Base-by-base conservation (phyloP, 2,888 invertebrate genomes). In the Polyploca ridens region DNA sequence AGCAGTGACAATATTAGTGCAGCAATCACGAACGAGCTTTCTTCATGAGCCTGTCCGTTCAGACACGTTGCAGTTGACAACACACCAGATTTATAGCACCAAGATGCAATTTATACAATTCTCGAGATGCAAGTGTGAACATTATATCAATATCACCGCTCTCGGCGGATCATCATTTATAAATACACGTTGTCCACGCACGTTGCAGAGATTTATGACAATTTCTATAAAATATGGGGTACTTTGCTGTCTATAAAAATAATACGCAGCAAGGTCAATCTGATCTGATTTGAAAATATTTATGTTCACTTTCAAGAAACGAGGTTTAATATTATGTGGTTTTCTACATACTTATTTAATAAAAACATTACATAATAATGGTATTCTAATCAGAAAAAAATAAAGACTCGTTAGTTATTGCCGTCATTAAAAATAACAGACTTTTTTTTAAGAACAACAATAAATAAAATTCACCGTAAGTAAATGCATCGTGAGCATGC, bases 141-240 rank as follows among this genome's bases (percentile, higher is more conserved):
- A 83, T 84, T 87, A 85, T 87, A 88, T 88, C 87, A 89, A 88
- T 86, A 84, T 72, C 73, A 72, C 67, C 66, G 69, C 75, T 75
- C 74, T 73, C 72, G 77, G 78, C 81, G 77, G 80, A 84, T 85
- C 84, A 80, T 84, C 82, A 84, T 88, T 86, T 87, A 88, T 89
- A 84, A 81, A 79, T 75, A 75, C 71, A 19, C 33, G 41, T 68
- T 72, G 79, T 81, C 75, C 74, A 73, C 66, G 72, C 72, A 73
- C 69, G 72, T 72, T 72, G 69, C 74, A 65, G 70, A 60, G 79
- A 84, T 85, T 83, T 84, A 86, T 77, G 70, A 70, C 73, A 75
- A 69, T 71, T 68, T 70, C 69, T 65, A 66, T 80, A 76, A 78
- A 77, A 79, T 81, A 79, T 77, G 67, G 74, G 70, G 27, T 61